A percentile compares a stretch with the other conserved stretches of the same genome.
Evolutionary conservation across 2,888 invertebrate species (phyloP).

Genomic region (Tholera decimalis): DNA sequence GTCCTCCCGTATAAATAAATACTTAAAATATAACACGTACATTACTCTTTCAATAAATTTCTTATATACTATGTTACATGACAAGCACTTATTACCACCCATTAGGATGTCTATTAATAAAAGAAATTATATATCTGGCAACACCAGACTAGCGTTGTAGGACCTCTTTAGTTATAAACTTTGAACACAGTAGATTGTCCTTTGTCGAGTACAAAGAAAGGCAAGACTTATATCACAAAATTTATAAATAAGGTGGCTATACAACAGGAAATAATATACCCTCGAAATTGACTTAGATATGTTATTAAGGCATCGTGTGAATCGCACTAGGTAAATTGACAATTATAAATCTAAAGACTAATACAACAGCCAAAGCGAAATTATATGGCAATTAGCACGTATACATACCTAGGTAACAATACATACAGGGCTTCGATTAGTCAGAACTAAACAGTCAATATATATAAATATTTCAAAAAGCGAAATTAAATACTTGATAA

Average conservation of each 20-base stretch:
- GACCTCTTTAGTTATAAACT: conserved; percentile 72
- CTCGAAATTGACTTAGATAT: conserved; percentile 91
- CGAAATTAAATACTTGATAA: conserved; percentile 79
- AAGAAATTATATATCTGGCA: conserved; percentile 76
- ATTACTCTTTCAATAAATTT: conserved; percentile 86
- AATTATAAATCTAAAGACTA: conserved; percentile 84
- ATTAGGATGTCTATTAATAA: conserved; percentile 70
- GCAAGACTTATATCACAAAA: conserved; percentile 72
- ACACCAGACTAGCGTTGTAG: conserved; percentile 71
- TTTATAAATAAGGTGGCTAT: conserved; percentile 73
- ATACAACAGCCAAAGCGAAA: conserved; percentile 90
- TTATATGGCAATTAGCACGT: conserved; percentile 86
- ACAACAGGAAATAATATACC: conserved; percentile 83
- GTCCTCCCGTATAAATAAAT: conserved; percentile 86
- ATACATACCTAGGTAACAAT: conserved; percentile 73
- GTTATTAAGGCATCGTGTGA: conserved; percentile 91
- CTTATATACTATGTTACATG: conserved; percentile 88
- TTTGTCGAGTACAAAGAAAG: conserved; percentile 70
- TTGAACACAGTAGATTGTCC: conserved; percentile 69
- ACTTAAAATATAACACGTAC: conserved; percentile 85
- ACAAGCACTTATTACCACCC: conserved; percentile 83
- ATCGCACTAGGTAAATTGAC: conserved; percentile 89
- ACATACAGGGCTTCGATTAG: conserved; percentile 76
- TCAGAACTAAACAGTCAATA: conserved; percentile 84
- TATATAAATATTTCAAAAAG: conserved; percentile 88